phyloP scores from a whole-genome alignment of 2,113 vertebrate species.

The Polypterus senegalus region DNA sequence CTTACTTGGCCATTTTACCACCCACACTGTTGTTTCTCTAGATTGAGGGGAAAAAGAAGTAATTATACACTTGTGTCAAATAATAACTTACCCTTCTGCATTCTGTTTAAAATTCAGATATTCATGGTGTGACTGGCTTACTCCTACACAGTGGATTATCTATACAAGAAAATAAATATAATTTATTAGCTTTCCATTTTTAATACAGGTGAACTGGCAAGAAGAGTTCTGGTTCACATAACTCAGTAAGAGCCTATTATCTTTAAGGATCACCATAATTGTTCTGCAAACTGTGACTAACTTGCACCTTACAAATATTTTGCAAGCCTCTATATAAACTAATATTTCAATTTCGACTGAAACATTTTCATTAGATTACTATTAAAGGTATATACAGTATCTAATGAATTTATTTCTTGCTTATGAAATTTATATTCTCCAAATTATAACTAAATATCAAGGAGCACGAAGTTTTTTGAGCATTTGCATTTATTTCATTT shows the following conservation, averaged over 20 bases:
- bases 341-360: too few relatives aligned
- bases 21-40: conserved; percentile 9
- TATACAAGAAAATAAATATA: conserved; percentile 15
- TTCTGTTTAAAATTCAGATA: conserved; percentile 37
- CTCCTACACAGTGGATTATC: conserved; percentile 24
- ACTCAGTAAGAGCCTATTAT: not conserved
- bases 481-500: too few relatives aligned
- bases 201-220: not conserved
- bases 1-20: not conserved
- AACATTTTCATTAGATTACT: too few relatives aligned
- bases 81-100: conserved; percentile 7
- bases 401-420: too few relatives aligned
- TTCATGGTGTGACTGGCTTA: conserved; percentile 19
- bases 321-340: too few relatives aligned
- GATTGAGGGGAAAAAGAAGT: not conserved
- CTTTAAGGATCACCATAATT: not conserved
- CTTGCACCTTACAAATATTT: too few relatives aligned
- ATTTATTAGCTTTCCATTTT: conserved; percentile 25
- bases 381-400: too few relatives aligned
- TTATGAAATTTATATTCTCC: too few relatives aligned
- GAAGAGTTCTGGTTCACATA: not conserved
- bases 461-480: too few relatives aligned
- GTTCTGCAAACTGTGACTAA: too few relatives aligned
- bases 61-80: conserved; percentile 17
- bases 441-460: too few relatives aligned